Conservation (phyloP, 2,797 vertebrate genomes). For the Eurystomus glaucurus region DNA sequence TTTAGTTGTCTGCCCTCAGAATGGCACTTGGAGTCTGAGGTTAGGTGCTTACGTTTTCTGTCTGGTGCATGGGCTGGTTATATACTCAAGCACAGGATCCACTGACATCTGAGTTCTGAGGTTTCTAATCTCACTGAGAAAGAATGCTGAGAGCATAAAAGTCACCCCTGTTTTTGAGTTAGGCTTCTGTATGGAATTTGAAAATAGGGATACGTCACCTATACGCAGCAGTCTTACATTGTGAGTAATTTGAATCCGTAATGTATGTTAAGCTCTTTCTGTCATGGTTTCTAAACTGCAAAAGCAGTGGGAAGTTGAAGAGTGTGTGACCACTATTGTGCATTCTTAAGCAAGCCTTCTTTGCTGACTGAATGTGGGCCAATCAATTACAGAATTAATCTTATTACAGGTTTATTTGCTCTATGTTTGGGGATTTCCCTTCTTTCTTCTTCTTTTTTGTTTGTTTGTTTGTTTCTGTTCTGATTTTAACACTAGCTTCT, state of each 20-base stretch:
- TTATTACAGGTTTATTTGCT: background rate
- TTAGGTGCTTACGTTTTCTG: background rate
- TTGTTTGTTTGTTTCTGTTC: no score
- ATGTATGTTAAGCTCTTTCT: background rate
- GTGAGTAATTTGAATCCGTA: background rate
- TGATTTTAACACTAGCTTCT: background rate
- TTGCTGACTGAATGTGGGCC: background rate
- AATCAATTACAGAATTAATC: background rate
- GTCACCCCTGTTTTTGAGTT: background rate
- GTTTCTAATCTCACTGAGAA: background rate
- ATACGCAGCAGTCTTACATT: background rate
- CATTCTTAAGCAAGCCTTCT: background rate
- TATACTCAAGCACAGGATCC: background rate
- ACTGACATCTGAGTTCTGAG: background rate
- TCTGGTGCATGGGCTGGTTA: background rate
- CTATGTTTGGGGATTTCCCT: accelerated
- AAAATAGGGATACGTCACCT: background rate
- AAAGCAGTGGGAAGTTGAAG: background rate
- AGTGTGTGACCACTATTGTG: background rate
- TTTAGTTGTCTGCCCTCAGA: background rate
- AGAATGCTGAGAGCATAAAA: background rate
- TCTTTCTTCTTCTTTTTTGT: background rate
- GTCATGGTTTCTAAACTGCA: background rate
- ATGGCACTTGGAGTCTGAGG: background rate
- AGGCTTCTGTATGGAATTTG: background rate